These are phyloP conservation scores for Doris montereyensis DNA, from an alignment of 2,888 invertebrate species.

Conservation along the genomic window DNA sequence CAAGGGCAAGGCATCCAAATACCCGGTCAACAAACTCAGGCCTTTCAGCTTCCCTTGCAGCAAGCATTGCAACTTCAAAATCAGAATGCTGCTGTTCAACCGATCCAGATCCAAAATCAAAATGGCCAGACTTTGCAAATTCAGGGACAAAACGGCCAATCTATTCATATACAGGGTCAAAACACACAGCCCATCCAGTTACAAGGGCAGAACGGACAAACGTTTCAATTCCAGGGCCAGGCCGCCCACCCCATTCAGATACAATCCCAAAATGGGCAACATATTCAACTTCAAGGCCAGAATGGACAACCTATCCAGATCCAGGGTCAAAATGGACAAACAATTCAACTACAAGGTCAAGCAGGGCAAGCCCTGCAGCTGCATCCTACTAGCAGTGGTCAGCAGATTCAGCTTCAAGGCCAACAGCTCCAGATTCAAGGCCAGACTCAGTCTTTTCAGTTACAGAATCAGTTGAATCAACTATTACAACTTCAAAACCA, in stretches of 20 bases:
- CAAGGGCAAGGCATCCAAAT: slow-evolving; percentile 39
- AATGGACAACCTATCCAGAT: slow-evolving; percentile 42
- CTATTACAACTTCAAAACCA: slow-evolving; percentile 1
- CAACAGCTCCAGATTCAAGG: slow-evolving; percentile 44
- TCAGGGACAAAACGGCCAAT: slow-evolving; percentile 19
- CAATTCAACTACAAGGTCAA: slow-evolving; percentile 46
- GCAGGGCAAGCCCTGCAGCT: slow-evolving; percentile 73
- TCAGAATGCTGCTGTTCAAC: slow-evolving; percentile 72
- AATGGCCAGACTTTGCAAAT: slow-evolving; percentile 74
- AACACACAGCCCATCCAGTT: background rate
- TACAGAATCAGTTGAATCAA: background rate
- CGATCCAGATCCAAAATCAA: slow-evolving; percentile 81
- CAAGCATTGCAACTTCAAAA: slow-evolving; percentile 48
- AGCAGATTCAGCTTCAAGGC: slow-evolving; percentile 41
- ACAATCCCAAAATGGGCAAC: slow-evolving; percentile 45
- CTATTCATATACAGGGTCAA: slow-evolving; percentile 31
- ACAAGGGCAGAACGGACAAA: background rate
- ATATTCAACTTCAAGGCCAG: slow-evolving; percentile 75
- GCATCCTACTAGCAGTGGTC: slow-evolving; percentile 69
- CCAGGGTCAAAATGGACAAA: slow-evolving; percentile 43
- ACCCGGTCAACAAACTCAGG: slow-evolving; percentile 38
- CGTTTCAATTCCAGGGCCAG: background rate
- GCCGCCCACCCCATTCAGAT: slow-evolving; percentile 41
- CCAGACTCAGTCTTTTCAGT: slow-evolving; percentile 30
- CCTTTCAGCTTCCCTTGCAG: slow-evolving; percentile 51